These are phyloP conservation scores for Heliconius eleuchia DNA, from an alignment of 1,140 invertebrate species.

Conservation along the genomic window DNA sequence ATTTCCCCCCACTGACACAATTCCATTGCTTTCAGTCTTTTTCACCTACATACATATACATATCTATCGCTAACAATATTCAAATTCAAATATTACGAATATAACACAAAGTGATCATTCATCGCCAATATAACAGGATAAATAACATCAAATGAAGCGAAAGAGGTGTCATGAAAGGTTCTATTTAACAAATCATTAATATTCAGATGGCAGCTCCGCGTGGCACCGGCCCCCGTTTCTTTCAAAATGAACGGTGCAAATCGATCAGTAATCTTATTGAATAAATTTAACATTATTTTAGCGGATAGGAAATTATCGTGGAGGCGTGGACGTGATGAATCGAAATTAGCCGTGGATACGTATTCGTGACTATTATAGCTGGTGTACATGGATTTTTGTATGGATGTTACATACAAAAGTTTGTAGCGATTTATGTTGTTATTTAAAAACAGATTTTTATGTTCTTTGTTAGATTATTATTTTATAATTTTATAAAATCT, in stretches of 20 bases:
- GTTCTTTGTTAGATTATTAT: too few species aligned
- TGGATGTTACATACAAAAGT: too few species aligned
- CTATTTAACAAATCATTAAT: background rate
- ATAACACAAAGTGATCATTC: background rate
- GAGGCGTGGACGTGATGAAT: background rate
- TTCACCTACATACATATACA: too few species aligned
- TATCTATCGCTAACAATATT: too few species aligned
- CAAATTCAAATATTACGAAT: background rate
- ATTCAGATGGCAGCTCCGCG: background rate
- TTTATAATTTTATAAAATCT: too few species aligned
- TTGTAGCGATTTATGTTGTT: too few species aligned
- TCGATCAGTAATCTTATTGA: conserved; percentile 10
- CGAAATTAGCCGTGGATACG: background rate
- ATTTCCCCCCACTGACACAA: too few species aligned
- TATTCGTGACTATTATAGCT: too few species aligned
- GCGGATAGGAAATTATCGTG: background rate
- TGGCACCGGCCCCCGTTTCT: conserved; percentile 7
- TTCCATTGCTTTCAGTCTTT: too few species aligned
- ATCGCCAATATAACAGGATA: background rate
- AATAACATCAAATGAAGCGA: conserved; percentile 1
- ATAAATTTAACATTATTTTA: conserved; percentile 13
- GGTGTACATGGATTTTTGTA: too few species aligned
- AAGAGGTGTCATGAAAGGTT: background rate
- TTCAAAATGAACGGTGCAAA: conserved; percentile 1
- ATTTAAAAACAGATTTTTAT: too few species aligned